phyloP scores from a whole-genome alignment of 2,888 invertebrate species.

The Osedax frankpressi region DNA sequence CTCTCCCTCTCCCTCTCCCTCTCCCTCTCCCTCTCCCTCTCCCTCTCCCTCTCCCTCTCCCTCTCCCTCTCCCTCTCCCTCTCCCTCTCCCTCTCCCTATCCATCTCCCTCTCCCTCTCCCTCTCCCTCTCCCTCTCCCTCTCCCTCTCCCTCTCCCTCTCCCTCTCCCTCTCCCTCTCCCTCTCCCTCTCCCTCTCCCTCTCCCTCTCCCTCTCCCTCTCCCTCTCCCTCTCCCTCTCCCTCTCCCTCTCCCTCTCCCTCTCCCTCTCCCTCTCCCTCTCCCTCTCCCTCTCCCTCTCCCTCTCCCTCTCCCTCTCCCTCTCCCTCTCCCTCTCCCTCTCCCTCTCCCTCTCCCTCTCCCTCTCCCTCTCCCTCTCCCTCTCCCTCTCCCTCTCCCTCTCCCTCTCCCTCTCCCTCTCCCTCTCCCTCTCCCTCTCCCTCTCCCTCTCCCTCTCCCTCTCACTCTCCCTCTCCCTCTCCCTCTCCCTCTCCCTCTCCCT shows the following conservation, averaged over 20 bases:
- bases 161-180: slow-evolving; percentile 52
- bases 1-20: too few species aligned
- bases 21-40: too few species aligned
- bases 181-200: not conserved
- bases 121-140: slow-evolving; percentile 28
- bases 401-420: slow-evolving; percentile 17
- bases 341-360: slow-evolving; percentile 16
- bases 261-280: slow-evolving; percentile 16
- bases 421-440: too few species aligned
- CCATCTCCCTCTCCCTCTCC: too few species aligned
- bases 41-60: too few species aligned
- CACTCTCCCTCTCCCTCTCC: too few species aligned
- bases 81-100: too few species aligned
- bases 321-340: slow-evolving; percentile 18
- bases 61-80: too few species aligned
- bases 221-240: not conserved
- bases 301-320: slow-evolving; percentile 17
- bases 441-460: too few species aligned
- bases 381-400: slow-evolving; percentile 15
- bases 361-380: slow-evolving; percentile 19
- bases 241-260: slow-evolving; percentile 3
- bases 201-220: not conserved
- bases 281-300: slow-evolving; percentile 17
- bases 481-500: too few species aligned
- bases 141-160: slow-evolving; percentile 50